These are phyloP conservation scores for Dicaeum eximium DNA, from an alignment of 2,113 vertebrate genomes.

Conservation along the genomic window DNA sequence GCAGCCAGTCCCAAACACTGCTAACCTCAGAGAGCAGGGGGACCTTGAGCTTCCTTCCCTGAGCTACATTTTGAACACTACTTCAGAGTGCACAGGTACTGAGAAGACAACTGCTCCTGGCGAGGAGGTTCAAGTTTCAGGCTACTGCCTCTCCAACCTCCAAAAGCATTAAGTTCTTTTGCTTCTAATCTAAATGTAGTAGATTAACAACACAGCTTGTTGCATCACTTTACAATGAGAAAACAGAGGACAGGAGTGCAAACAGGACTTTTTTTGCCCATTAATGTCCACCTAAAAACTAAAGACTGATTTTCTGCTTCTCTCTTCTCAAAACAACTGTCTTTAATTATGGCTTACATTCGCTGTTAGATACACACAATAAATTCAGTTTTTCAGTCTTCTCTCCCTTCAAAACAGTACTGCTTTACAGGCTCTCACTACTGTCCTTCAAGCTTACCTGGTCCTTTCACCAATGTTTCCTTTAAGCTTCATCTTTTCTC, in stretches of 20 bases:
- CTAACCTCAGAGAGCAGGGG: neutral
- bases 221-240: neutral
- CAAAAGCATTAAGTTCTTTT: neutral
- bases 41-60: neutral
- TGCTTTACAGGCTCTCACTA: neutral
- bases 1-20: neutral
- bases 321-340: neutral
- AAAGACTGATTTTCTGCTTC: neutral
- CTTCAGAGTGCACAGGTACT: neutral
- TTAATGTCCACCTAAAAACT: neutral
- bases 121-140: neutral
- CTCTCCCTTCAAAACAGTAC: neutral
- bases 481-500: neutral
- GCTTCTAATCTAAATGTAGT: neutral
- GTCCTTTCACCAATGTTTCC: neutral
- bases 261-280: neutral
- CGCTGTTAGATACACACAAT: rapidly evolving
- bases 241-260: neutral
- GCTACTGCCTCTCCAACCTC: neutral
- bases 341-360: neutral
- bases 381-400: neutral
- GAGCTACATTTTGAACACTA: neutral
- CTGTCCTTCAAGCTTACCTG: neutral
- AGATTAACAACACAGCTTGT: neutral
- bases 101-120: neutral